Evolutionary conservation across 2,888 invertebrate genomes (phyloP).

Genomic region (Athalia circularis): DNA sequence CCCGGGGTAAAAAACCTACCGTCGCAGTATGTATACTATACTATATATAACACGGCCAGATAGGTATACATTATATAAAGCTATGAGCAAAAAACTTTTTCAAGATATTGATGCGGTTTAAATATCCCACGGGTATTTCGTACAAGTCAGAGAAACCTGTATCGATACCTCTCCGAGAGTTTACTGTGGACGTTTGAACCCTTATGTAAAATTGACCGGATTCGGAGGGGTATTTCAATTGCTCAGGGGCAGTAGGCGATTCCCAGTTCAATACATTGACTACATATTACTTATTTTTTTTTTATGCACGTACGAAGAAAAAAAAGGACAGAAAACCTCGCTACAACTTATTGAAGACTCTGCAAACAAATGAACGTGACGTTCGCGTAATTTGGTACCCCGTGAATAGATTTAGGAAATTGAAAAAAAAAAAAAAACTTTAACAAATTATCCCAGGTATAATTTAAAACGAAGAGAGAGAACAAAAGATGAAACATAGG

Average conservation of each 20-base stretch:
- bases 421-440: neutral
- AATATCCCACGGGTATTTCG: slow-evolving; percentile 21
- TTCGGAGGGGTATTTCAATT: neutral
- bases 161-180: neutral
- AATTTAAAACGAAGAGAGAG: neutral
- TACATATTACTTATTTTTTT: neutral
- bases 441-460: neutral
- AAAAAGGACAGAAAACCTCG: neutral
- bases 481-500: neutral
- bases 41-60: no score
- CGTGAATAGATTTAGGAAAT: no score
- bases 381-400: no score
- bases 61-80: neutral
- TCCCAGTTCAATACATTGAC: slow-evolving; percentile 15
- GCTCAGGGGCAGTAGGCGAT: neutral
- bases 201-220: slow-evolving; percentile 1
- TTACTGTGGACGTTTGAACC: neutral
- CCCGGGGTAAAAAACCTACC: no score
- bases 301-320: neutral
- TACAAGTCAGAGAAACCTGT: slow-evolving; percentile 2
- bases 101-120: slow-evolving; percentile 19
- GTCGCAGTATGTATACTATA: no score
- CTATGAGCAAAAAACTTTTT: neutral
- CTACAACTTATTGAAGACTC: neutral
- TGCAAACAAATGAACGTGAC: no score